These are phyloP conservation scores for Lutraria rhynchaena DNA, from an alignment of 1,140 invertebrate genomes.

Conservation along the genomic window DNA sequence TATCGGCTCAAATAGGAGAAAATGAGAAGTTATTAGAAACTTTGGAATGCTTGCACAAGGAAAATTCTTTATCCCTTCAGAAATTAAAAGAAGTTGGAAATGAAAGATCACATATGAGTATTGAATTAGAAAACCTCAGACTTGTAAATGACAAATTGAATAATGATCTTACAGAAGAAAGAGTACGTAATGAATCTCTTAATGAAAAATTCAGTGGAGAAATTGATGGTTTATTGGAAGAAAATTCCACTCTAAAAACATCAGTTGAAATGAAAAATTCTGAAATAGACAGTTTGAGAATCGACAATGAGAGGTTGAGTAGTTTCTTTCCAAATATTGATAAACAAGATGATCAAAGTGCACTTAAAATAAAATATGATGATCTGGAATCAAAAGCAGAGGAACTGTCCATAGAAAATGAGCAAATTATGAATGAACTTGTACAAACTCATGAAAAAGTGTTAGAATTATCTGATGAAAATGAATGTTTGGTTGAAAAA, in stretches of 20 bases:
- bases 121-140: constrained; percentile 7
- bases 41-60: constrained; percentile 23
- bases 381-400: constrained; percentile 47
- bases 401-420: constrained; percentile 61
- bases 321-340: constrained; percentile 48
- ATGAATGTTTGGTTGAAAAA: constrained; percentile 43
- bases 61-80: constrained; percentile 10
- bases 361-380: constrained; percentile 59
- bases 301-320: constrained; percentile 33
- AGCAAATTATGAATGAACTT: constrained; percentile 58
- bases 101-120: constrained; percentile 22
- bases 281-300: constrained; percentile 22
- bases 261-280: constrained; percentile 58
- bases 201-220: constrained; percentile 41
- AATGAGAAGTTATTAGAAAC: constrained; percentile 53
- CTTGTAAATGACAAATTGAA: constrained; percentile 26
- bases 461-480: constrained; percentile 42
- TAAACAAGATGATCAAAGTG: constrained; percentile 56
- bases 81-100: constrained; percentile 2
- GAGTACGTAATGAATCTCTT: constrained; percentile 14
- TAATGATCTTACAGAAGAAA: constrained; percentile 15
- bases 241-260: constrained; percentile 54
- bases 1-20: constrained; percentile 39
- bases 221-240: constrained; percentile 56
- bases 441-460: constrained; percentile 60